Evolutionary conservation across 2,113 vertebrate species (phyloP).

Genomic region (Entomyzon cyanotis): DNA sequence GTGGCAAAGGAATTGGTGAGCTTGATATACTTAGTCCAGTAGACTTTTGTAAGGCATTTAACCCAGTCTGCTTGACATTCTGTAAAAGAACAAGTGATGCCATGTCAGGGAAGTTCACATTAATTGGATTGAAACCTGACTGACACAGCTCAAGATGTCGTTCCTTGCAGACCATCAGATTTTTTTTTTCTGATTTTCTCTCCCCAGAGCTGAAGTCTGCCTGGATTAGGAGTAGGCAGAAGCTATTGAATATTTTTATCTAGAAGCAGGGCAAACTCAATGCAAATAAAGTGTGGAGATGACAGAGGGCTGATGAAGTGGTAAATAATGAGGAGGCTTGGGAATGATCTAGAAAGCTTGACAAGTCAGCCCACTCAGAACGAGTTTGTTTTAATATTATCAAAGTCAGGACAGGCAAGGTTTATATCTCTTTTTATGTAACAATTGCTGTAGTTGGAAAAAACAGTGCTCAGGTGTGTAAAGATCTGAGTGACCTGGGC

Average conservation of each 20-base stretch:
- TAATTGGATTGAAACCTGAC: not conserved
- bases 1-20: not conserved
- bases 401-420: not conserved
- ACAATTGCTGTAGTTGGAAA: not conserved
- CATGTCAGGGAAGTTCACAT: not conserved
- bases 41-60: not conserved
- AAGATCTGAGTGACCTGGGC: not conserved
- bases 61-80: not conserved
- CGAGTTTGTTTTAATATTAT: not conserved
- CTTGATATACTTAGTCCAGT: not conserved
- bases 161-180: not conserved
- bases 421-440: not conserved
- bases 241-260: not conserved
- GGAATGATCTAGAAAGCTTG: not conserved
- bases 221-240: not conserved
- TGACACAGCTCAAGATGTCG: not conserved
- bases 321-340: constrained; percentile 1
- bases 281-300: not conserved
- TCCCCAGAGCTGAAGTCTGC: not conserved
- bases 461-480: not conserved
- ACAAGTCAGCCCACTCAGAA: not conserved
- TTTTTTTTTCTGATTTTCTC: not conserved
- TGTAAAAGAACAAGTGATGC: not conserved
- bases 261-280: not conserved
- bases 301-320: constrained; percentile 6